Evolutionary conservation across 2,113 vertebrate genomes (phyloP), one percentile per base, ranked within the genome.

Genomic region (Lepus europaeus): DNA sequence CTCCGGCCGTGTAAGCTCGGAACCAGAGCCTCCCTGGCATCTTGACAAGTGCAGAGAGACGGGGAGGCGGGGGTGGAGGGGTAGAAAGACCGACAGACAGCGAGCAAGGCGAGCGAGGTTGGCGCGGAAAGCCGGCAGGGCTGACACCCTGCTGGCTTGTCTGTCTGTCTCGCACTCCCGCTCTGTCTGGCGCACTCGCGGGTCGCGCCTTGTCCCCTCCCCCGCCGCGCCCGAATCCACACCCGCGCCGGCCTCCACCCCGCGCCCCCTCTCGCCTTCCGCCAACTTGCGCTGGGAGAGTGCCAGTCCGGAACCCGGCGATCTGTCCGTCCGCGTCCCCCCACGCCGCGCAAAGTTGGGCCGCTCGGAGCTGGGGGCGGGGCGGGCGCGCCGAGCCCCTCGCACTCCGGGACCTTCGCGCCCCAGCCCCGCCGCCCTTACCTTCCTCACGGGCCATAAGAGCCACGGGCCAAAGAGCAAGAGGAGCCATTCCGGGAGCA

Each of bases 81-180:
- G 63, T 61, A 77, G 95, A 95, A 96, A 90, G 96, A 96, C 96
- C 86, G 83, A 86, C 73, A 91, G 94, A 95, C 92, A 72, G 89
- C 33, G 22, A 91, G 56, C 80, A 79, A 85, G 90, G 84, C 79
- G 79, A 94, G 84, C 69, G 90, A 87, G 94, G 87, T 49, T 94
- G 97, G 94, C 84, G 90, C 84, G 56, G 91, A 84, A 70, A 91
- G 89, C 68, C 87, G 68, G 87, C 91, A 45, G 87, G 93, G 88
- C 91, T 96, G 94, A 94, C 97, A 97, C 94, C 91, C 94, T 73
- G 88, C 93, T 72, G 82, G 96, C 95, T 93, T 92, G 95, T 96
- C 97, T 97, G 96, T 97, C 97, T 96, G 97, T 96, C 96, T 97
- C 95, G 76, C 97, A 97, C 97, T 97, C 96, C 81, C 89, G 93